Base-by-base conservation (phyloP, 1,140 invertebrate genomes). In the Diploscapter pachys region DNA sequence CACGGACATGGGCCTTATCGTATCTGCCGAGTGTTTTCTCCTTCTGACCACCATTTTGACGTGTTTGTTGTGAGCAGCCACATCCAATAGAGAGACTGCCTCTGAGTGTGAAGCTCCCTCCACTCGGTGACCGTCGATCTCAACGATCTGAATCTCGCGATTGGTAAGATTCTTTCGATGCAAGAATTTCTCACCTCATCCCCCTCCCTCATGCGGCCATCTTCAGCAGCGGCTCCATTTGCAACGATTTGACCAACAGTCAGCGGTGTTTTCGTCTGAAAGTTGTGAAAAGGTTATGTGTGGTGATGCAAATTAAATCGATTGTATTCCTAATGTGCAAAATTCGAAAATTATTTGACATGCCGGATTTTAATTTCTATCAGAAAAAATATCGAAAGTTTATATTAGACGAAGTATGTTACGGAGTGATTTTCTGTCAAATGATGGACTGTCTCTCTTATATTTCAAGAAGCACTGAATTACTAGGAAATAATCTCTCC, bases 171-270 rank as follows among this genome's bases (percentile, higher is more conserved):
- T 31, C 31, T 31, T 31, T 31, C 31, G 1, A 31, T 31, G 31
- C 31, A 31, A 31, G 31, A 31, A 31, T 31, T 31, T 31, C 31
- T 31, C 31, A 97, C 93, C 84, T 96, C 90, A 88, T 97, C 95
- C 31, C 93, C 93, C 1, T 92, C 91, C 68, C 90, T 89, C 13
- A 98, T 87, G 49, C 92, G 89, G 2, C 92, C 93, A 86, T 96
- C 94, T 63, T 92, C 86, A 86, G 94, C 92, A 6, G 94, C 94
- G 53, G 94, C 92, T 31, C 94, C 93, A 80, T 93, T 92, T 0
- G 93, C 92, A 52, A 98, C 95, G 81, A 98, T 94, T 85, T 94
- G 92, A 48, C 95, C 95, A 65, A 98, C 93, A 3, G 93, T 92
- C 71, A 96, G 91, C 89, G 91, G 86, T 0, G 71, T 78, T 53